A percentile compares a stretch with the other conserved stretches of the same genome.
phyloP scores from a whole-genome alignment of 2,113 vertebrate genomes.

The Plecotus auritus region DNA sequence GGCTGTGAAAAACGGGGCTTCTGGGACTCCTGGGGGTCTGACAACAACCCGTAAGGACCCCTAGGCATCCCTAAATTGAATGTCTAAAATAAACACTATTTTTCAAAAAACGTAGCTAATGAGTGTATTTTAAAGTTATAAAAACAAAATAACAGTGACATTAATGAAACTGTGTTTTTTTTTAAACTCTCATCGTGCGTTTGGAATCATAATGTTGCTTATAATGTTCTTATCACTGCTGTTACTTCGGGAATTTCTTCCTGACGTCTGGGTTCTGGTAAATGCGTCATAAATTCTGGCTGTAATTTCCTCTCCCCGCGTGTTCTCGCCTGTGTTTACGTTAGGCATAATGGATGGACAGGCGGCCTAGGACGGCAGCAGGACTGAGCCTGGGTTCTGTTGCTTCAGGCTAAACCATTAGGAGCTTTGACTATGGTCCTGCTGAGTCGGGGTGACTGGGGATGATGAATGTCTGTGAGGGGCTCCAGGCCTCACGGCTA shows the following conservation, averaged over 20 bases:
- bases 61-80: slow-evolving; percentile 29
- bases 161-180: slow-evolving; percentile 1
- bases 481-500: too few species aligned
- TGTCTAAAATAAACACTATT: slow-evolving; percentile 48
- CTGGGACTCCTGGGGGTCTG: slow-evolving; percentile 24
- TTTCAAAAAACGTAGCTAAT: slow-evolving; percentile 51
- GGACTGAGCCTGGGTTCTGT: slow-evolving; percentile 21
- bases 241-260: slow-evolving; percentile 35
- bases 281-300: slow-evolving; percentile 53
- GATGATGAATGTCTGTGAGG: not conserved
- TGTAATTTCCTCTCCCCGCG: slow-evolving; percentile 20
- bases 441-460: not conserved
- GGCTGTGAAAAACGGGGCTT: slow-evolving; percentile 12
- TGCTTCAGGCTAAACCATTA: slow-evolving; percentile 13
- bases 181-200: not conserved
- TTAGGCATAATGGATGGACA: slow-evolving; percentile 30
- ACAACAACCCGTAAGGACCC: not conserved
- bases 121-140: slow-evolving; percentile 39
- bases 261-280: slow-evolving; percentile 40
- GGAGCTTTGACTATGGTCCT: not conserved
- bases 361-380: not conserved
- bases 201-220: slow-evolving; percentile 31
- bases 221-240: slow-evolving; percentile 40
- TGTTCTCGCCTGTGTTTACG: slow-evolving; percentile 48
- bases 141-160: slow-evolving; percentile 53